Conservation (phyloP, 2,888 invertebrate genomes). For the Osedax frankpressi region DNA sequence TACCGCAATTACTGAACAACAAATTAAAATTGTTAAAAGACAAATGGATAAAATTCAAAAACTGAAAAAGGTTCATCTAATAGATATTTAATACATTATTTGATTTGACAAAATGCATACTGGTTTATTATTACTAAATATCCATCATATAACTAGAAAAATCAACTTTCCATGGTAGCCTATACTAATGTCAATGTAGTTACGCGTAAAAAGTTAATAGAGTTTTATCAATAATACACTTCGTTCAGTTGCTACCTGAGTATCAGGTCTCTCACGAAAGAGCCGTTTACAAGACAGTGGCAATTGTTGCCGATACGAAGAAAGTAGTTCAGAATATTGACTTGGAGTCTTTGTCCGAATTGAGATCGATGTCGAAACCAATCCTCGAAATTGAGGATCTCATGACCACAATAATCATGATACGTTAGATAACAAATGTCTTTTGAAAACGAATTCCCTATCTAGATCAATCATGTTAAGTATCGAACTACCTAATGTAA, state of each 20-base stretch:
- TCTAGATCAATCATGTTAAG: too few species aligned
- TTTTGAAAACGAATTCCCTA: too few species aligned
- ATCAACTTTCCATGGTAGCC: too few species aligned
- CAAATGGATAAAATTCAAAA: constrained; percentile 42
- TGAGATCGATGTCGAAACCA: constrained; percentile 43
- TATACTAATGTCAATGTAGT: too few species aligned
- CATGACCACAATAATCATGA: constrained; percentile 45
- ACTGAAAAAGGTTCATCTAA: constrained; percentile 37
- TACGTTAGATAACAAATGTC: too few species aligned
- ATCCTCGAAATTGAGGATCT: constrained; percentile 43
- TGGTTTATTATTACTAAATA: too few species aligned
- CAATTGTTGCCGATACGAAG: constrained; percentile 46
- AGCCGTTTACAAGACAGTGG: constrained; percentile 46
- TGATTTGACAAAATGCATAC: too few species aligned
- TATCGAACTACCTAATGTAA: too few species aligned
- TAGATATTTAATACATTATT: background rate
- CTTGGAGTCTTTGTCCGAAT: constrained; percentile 39
- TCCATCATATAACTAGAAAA: too few species aligned
- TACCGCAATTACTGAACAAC: constrained; percentile 45
- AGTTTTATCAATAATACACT: too few species aligned
- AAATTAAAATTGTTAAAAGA: constrained; percentile 41
- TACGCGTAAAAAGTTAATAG: too few species aligned
- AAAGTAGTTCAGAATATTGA: constrained; percentile 43
- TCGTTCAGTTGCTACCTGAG: constrained; percentile 43
- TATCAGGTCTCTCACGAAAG: constrained; percentile 46